Base-by-base conservation (phyloP, 1,140 invertebrate genomes). In the Musca vetustissima region DNA sequence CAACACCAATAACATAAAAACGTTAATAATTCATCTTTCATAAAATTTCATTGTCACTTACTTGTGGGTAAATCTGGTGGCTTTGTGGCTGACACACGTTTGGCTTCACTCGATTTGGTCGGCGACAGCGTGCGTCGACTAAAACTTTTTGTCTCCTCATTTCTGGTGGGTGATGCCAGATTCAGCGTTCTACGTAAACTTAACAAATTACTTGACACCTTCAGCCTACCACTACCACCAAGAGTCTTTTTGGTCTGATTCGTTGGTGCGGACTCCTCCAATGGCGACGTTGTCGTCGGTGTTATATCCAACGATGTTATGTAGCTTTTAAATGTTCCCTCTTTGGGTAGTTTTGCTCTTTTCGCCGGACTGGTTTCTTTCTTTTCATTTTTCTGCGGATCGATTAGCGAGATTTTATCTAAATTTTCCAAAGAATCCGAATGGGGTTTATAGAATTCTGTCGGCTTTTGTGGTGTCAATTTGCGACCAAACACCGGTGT, bases 401-500 rank as follows among this genome's bases (percentile, higher is more conserved):
- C 13, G 8, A 64, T 21, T 8, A 32, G n/a, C 47, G 43, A 4
- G 14, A 64, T 36, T 14, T 25, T 59, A 4, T 66, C 71, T 64
- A 80, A 61, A 67, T 80, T 70, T 57, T 80, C 78, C 22, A 80
- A 47, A 0, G 78, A 80, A 22, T 80, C 78, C 2, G 78, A 71
- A 9, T 80, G 78, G 36, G 70, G 69, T 47, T 76, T 64, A 50
- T 73, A 70, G 69, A 14, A 70, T 70, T 71, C 66, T 4, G 49
- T 64, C 4, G n/a, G 24, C 11, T 22, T 53, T 55, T 19, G 48
- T 22, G 1, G 73, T 59, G 25, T 73, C 28, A 65, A 75, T 73
- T 1, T 72, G 67, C 80, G 68, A 1, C 76, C 80, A 69, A 82
- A 80, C 17, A 82, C 80, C 0, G 80, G 80, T 6, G 80, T 82